A percentile compares a stretch with the other conserved stretches of the same genome.
These are phyloP conservation scores for Gnatocerus cornutus DNA, from an alignment of 2,888 invertebrate species.

Conservation along the genomic window DNA sequence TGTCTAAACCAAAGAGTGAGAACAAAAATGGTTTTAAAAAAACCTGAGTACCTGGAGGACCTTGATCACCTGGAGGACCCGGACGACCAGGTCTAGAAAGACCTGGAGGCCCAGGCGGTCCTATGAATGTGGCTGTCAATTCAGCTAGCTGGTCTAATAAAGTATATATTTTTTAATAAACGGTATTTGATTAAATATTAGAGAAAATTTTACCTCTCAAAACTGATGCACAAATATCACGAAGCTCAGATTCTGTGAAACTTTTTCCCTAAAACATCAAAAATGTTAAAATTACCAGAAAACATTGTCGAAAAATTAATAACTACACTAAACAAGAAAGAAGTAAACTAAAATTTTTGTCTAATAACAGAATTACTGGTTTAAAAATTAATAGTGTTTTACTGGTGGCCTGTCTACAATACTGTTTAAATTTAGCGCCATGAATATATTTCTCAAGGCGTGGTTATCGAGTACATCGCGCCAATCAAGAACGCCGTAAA, in stretches of 20 bases:
- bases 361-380: too few species aligned
- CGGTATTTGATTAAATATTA: slow-evolving; percentile 20
- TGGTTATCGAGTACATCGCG: slow-evolving; percentile 20
- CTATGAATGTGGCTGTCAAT: slow-evolving; percentile 76
- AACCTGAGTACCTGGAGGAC: slow-evolving; percentile 76
- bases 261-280: slow-evolving; percentile 74
- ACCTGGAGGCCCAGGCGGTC: slow-evolving; percentile 81
- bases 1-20: not conserved
- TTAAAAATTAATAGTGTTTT: not conserved
- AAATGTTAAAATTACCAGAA: too few species aligned
- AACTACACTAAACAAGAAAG: too few species aligned
- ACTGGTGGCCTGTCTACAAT: not conserved
- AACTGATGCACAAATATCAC: slow-evolving; percentile 86
- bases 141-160: slow-evolving; percentile 83
- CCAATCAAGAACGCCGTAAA: slow-evolving; percentile 17
- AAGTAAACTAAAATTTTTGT: too few species aligned
- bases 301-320: too few species aligned
- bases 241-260: slow-evolving; percentile 82
- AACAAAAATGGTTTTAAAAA: slow-evolving; percentile 1
- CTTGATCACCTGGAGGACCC: slow-evolving; percentile 81
- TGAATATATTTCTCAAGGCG: not conserved
- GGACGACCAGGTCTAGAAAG: slow-evolving; percentile 79
- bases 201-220: slow-evolving; percentile 78
- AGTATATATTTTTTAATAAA: not conserved
- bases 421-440: slow-evolving; percentile 9